These are phyloP conservation scores for Troides aeacus DNA, from an alignment of 2,888 invertebrate genomes.

Conservation along the genomic window DNA sequence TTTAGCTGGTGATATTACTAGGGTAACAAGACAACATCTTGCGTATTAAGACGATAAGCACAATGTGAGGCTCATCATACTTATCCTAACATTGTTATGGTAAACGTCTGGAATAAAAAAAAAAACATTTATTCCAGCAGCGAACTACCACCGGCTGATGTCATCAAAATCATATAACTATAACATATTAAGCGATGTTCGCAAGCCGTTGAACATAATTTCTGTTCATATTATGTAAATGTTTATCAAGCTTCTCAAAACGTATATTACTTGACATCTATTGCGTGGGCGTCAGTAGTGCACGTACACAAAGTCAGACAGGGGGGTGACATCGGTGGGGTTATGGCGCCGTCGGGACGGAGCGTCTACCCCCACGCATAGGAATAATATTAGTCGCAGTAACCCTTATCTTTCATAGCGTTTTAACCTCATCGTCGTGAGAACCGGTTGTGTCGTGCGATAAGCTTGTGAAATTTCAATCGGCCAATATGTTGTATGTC, in stretches of 20 bases:
- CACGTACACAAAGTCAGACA: not conserved
- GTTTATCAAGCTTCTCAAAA: slow-evolving; percentile 2
- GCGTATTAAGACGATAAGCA: no score
- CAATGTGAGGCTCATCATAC: no score
- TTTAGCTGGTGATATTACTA: no score
- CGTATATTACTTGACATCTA: not conserved
- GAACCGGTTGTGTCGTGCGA: not conserved
- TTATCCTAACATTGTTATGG: no score
- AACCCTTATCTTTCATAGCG: not conserved
- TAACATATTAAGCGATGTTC: not conserved
- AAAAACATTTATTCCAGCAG: no score
- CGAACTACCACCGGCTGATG: no score
- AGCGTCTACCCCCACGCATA: not conserved
- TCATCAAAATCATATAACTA: no score
- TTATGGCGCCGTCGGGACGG: not conserved
- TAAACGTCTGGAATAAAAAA: no score
- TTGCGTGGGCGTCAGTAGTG: not conserved
- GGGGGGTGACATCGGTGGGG: not conserved
- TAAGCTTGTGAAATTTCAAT: not conserved
- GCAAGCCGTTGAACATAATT: not conserved
- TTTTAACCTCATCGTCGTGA: not conserved
- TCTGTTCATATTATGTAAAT: not conserved
- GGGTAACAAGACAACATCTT: no score
- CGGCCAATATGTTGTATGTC: not conserved
- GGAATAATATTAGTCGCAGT: not conserved